Evolutionary conservation across 2,113 vertebrate species (phyloP), one percentile per base, ranked within the genome.

Genomic region (Ailuropoda melanoleuca): DNA sequence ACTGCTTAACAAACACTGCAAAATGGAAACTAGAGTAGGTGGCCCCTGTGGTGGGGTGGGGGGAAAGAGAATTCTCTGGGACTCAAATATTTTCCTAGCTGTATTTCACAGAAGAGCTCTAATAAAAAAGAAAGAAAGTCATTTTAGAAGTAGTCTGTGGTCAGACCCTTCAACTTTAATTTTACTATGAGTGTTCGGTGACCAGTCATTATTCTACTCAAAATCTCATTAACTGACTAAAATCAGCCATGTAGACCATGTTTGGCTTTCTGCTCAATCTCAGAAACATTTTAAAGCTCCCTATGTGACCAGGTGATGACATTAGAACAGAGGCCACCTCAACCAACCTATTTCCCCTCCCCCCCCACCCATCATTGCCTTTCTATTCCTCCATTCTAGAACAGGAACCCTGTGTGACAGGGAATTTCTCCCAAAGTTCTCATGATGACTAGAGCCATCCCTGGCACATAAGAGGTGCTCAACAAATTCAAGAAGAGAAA

Each of bases 31-130:
- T 56, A 75, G 37, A 75, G 75, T 26, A 90, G 70, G 66, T 34
- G 70, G 70, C 66, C 84, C 64, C 55, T 5, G 18, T 39, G 53
- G 48, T 1, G 8, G 62, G 60, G 92, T 82, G 89, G 56, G 58
- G 95, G 85, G 29, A 97, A 97, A 97, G 60, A 29, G 77, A 83
- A 75, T 21, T 10, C 37, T 74, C 39, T 60, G 26, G 37, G 31
- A 80, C 13, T 72, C 37, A 62, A 83, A 50, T 46, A 37, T 34
- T 60, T 74, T 81, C 37, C 50, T 31, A n/a, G 64, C 10, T 60
- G 9, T 90, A 81, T 75, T 96, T 87, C 39, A 46, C 37, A 46
- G 62, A 66, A 66, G 14, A 17, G 15, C 62, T 66, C 70, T 23
- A 14, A 5, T 13, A n/a, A 23, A 46, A 37, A 24, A 56, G 31